Evolutionary conservation across 1,140 invertebrate genomes (phyloP).

Genomic region (Mamestra configurata): DNA sequence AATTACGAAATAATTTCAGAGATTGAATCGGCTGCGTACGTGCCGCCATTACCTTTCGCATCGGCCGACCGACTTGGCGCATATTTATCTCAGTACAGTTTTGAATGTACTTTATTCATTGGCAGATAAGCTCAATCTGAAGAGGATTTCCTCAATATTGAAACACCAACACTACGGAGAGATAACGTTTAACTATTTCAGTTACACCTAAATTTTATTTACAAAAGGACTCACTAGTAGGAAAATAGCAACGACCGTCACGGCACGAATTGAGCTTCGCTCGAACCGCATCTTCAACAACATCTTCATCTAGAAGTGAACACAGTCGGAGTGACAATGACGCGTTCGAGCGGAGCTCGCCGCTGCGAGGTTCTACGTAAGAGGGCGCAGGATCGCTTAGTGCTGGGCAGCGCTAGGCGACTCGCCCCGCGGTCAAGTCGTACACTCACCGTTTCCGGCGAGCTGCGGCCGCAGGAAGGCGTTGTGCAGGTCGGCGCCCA

Average conservation of each 20-base stretch:
- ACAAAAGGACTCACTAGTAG: constrained; percentile 85
- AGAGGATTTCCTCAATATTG: constrained; percentile 50
- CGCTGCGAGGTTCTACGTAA: constrained; percentile 79
- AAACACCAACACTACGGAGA: constrained; percentile 66
- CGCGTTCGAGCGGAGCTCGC: constrained; percentile 72
- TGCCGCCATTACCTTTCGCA: constrained; percentile 63
- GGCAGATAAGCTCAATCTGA: background rate
- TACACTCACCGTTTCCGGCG: constrained; percentile 88
- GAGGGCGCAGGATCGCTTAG: constrained; percentile 69
- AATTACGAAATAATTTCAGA: constrained; percentile 68
- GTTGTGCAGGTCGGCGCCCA: constrained; percentile 83
- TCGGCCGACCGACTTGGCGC: constrained; percentile 53
- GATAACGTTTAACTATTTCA: constrained; percentile 67
- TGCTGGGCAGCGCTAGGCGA: constrained; percentile 72
- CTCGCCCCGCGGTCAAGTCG: constrained; percentile 79
- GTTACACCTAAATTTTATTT: constrained; percentile 72
- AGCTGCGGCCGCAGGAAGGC: constrained; percentile 84
- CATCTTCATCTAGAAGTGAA: background rate
- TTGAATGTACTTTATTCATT: constrained; percentile 23
- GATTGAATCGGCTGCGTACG: constrained; percentile 64
- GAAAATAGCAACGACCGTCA: constrained; percentile 84
- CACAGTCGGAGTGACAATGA: constrained; percentile 9
- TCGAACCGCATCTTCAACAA: constrained; percentile 55
- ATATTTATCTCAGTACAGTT: constrained; percentile 53
- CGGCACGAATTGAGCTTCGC: constrained; percentile 81